Evolutionary conservation across 2,888 invertebrate species (phyloP).

Genomic region (Desoria tigrina): DNA sequence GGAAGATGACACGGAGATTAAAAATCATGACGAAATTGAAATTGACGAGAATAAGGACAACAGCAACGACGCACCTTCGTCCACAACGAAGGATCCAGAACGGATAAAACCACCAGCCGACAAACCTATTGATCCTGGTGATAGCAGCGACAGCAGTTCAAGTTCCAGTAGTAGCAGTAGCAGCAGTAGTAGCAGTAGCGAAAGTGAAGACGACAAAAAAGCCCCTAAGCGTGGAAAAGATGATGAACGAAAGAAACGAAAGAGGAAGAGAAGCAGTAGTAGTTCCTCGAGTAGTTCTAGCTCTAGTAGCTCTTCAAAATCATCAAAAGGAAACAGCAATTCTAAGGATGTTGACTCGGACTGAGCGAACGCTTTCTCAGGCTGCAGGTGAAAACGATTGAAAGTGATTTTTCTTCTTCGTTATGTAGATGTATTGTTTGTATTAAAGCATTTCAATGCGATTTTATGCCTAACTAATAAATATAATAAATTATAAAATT

Average conservation of each 20-base stretch:
- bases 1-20: neutral
- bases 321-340: neutral
- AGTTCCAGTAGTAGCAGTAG: slow-evolving; percentile 20
- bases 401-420: neutral
- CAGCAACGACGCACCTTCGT: neutral
- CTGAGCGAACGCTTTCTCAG: too few relatives aligned
- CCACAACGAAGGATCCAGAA: neutral
- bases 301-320: slow-evolving; percentile 8
- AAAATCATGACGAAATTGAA: slow-evolving; percentile 21
- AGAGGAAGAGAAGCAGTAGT: slow-evolving; percentile 9
- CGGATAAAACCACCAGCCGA: neutral
- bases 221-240: neutral
- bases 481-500: too few relatives aligned
- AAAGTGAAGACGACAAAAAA: slow-evolving; percentile 9
- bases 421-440: too few relatives aligned
- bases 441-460: too few relatives aligned
- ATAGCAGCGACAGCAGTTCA: slow-evolving; percentile 18
- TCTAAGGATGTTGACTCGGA: neutral
- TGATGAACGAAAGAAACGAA: neutral
- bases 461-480: too few relatives aligned
- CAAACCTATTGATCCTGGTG: neutral
- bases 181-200: slow-evolving; percentile 15
- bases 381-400: too few relatives aligned
- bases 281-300: slow-evolving; percentile 9
- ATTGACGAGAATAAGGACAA: slow-evolving; percentile 4